Percentiles rank a stretch among this genome's conserved stretches.
These are phyloP conservation scores for Suricata suricatta DNA, from an alignment of 2,113 vertebrate species.

Conservation along the genomic window DNA sequence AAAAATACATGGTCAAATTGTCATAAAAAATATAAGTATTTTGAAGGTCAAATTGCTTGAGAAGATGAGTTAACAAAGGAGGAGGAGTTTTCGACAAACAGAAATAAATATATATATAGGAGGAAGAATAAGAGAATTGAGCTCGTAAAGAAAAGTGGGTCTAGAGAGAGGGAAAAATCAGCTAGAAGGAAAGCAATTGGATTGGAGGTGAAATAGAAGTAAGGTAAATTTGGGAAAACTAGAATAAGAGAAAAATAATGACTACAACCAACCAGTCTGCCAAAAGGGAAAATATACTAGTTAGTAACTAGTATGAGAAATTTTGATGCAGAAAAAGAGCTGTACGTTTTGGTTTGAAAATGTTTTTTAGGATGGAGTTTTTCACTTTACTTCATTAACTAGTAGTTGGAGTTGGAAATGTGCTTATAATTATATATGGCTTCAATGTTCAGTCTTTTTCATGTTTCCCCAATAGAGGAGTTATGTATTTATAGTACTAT, in stretches of 20 bases:
- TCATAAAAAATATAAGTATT: not conserved
- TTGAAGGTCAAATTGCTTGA: not conserved
- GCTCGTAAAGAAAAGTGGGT: not conserved
- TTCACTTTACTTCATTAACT: not conserved
- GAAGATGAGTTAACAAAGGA: not conserved
- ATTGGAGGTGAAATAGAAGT: not conserved
- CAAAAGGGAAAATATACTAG: not conserved
- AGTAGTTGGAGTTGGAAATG: not conserved
- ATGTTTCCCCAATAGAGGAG: not conserved
- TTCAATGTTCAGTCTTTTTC: not conserved
- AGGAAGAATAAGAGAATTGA: not conserved
- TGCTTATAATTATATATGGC: not conserved
- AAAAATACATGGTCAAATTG: not conserved
- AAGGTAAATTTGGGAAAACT: not conserved
- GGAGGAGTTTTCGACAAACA: not conserved
- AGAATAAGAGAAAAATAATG: not conserved
- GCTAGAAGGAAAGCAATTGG: not conserved
- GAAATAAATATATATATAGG: not conserved
- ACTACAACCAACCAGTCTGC: not conserved
- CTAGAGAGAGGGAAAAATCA: not conserved
- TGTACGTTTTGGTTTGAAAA: not conserved
- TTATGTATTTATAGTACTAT: not conserved
- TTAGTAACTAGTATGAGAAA: not conserved
- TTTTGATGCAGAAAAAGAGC: not conserved
- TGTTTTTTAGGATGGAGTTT: not conserved